Percentiles rank a stretch among this genome's conserved stretches.
phyloP scores from a whole-genome alignment of 2,797 vertebrate genomes.

The Myotis vivesi region DNA sequence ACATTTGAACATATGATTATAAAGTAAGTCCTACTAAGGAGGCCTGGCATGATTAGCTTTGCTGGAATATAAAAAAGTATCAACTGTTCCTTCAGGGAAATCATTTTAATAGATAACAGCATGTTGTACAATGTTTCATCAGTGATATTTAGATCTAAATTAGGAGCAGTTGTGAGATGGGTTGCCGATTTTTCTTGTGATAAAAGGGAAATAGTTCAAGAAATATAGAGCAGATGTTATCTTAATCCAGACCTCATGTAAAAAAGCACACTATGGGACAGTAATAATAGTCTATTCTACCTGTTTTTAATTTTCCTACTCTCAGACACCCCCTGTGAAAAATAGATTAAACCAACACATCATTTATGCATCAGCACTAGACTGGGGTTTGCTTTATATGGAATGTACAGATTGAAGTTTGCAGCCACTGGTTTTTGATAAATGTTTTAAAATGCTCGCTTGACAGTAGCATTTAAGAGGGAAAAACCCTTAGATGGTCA shows the following conservation, averaged over 20 bases:
- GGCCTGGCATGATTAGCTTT: constrained; percentile 81
- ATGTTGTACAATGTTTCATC: constrained; percentile 91
- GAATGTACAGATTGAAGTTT: constrained; percentile 78
- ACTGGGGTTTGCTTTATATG: constrained; percentile 73
- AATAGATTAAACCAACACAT: constrained; percentile 88
- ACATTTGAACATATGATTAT: constrained; percentile 74
- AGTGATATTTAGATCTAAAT: constrained; percentile 91
- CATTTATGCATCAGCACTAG: constrained; percentile 83
- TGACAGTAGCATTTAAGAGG: constrained; percentile 81
- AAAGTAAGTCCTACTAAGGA: constrained; percentile 80
- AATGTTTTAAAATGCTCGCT: constrained; percentile 77
- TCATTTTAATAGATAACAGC: constrained; percentile 91
- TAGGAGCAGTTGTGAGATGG: constrained; percentile 90
- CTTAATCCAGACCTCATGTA: constrained; percentile 90
- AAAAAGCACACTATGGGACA: constrained; percentile 85
- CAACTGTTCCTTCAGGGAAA: constrained; percentile 88
- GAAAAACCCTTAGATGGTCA: constrained; percentile 58
- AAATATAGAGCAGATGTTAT: constrained; percentile 90
- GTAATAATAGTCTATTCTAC: constrained; percentile 87
- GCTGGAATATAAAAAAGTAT: constrained; percentile 86
- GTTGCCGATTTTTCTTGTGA: constrained; percentile 88
- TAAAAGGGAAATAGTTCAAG: constrained; percentile 90
- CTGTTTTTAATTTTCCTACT: constrained; percentile 88
- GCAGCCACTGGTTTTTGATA: constrained; percentile 73
- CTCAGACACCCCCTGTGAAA: constrained; percentile 88